Percentiles rank a stretch among this genome's conserved stretches.
Conservation (phyloP, 2,113 vertebrate species). For the Sus scrofa region DNA sequence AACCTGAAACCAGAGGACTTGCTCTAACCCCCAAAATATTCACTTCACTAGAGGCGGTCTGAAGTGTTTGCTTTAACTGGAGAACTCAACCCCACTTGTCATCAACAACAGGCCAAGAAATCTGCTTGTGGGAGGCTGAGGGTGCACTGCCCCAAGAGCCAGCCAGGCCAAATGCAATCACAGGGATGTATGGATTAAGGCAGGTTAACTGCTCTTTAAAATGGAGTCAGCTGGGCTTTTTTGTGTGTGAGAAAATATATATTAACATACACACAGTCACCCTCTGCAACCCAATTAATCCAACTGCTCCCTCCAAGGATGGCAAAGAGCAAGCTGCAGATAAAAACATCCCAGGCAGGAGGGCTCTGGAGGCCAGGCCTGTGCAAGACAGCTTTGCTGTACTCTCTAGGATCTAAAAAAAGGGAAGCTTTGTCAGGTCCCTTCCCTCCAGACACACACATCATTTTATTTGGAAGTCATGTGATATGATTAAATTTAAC, state of each 20-base stretch:
- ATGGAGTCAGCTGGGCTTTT: neutral
- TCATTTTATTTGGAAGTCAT: constrained; percentile 78
- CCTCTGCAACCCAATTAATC: neutral
- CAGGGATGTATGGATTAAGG: neutral
- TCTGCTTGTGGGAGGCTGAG: neutral
- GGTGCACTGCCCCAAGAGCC: neutral
- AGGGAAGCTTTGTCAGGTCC: constrained; percentile 48
- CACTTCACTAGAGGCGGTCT: neutral
- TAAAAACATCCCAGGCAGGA: constrained; percentile 32
- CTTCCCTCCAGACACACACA: constrained; percentile 66
- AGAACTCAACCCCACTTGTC: constrained; percentile 7
- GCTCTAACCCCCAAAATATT: neutral
- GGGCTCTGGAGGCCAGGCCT: neutral
- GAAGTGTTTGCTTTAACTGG: constrained; percentile 47
- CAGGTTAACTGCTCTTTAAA: neutral
- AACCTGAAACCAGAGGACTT: constrained; percentile 21
- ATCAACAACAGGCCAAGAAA: neutral
- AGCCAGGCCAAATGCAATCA: neutral
- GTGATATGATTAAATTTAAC: constrained; percentile 74
- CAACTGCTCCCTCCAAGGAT: constrained; percentile 11
- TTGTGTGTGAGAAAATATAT: constrained; percentile 3
- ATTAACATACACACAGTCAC: neutral
- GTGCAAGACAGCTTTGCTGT: neutral
- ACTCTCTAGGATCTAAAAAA: constrained; percentile 20
- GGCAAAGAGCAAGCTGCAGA: neutral